Base-by-base conservation (phyloP, 2,113 vertebrate species). In the Hydropotes inermis region DNA sequence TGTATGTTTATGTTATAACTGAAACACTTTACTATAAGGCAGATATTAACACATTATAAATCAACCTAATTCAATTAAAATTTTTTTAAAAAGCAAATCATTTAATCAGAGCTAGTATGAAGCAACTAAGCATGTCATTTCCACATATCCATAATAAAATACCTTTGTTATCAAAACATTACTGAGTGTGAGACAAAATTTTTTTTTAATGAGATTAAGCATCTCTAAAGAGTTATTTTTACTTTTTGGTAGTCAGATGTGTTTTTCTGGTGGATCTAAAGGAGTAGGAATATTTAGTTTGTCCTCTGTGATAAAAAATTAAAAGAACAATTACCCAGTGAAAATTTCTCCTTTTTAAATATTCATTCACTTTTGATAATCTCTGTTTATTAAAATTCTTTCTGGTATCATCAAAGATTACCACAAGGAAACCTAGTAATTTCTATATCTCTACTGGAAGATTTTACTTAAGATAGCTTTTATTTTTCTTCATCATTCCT, bases 341-440 rank as follows among this genome's bases (percentile, higher is more conserved):
- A 94, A 87, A 54, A 94, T 19, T 5, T 12, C 12, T 30, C 91
- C 61, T 52, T 54, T 30, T 95, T 97, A 45, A 97, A 55, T 28
- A 88, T 96, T 94, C 82, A 97, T 82, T 98, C 19, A 67, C 30
- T 96, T 94, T 96, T 89, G 45, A 87, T 76, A 92, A 36, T 95
- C 86, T 91, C 50, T 81, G 21, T 97, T 98, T 96, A 98, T 98
- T 96, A 98, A 98, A 85, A 8, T 6, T 94, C 15, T 95, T 0
- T 97, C 85, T 94, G 25, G 67, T 47, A 90, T 19, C 95, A 43
- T 39, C 17, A 91, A 97, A 95, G 79, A 96, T 83, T 5, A 33
- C 58, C 55, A 85, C 33, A 86, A 17, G 0, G 61, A 97, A 96
- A 70, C 12, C 54, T 94, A 88, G 4, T 52, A 89, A 92, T 96